Evolutionary conservation across 2,113 vertebrate genomes (phyloP).

Genomic region (Vombatus ursinus): DNA sequence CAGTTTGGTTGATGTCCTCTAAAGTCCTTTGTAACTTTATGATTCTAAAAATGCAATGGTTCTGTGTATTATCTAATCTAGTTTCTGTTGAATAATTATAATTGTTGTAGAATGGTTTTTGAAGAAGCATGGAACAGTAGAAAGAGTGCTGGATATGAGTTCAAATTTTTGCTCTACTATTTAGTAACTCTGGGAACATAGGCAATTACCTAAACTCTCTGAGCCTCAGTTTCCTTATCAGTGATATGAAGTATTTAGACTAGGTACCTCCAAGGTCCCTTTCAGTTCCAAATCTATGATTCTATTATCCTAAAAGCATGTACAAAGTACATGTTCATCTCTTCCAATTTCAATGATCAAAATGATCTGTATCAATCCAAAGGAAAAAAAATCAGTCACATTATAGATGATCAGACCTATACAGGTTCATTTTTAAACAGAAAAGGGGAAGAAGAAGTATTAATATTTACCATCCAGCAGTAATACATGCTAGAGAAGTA

Average conservation of each 20-base stretch:
- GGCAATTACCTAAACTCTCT: too few species aligned
- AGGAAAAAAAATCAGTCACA: neutral
- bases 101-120: neutral
- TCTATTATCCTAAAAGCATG: neutral
- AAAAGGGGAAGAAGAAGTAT: neutral
- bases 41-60: neutral
- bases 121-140: neutral
- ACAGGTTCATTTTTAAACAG: too few species aligned
- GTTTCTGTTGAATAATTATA: neutral
- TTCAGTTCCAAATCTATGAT: neutral
- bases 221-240: neutral
- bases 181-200: neutral
- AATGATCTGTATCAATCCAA: neutral
- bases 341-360: too few species aligned
- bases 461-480: neutral
- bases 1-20: neutral
- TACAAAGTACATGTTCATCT: neutral
- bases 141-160: neutral
- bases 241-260: neutral
- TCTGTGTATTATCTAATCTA: neutral
- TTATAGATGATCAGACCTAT: neutral
- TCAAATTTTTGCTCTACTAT: neutral
- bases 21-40: neutral
- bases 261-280: neutral
- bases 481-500: neutral